Base-by-base conservation (phyloP, 2,113 vertebrate species). In the Alethe castanea region DNA sequence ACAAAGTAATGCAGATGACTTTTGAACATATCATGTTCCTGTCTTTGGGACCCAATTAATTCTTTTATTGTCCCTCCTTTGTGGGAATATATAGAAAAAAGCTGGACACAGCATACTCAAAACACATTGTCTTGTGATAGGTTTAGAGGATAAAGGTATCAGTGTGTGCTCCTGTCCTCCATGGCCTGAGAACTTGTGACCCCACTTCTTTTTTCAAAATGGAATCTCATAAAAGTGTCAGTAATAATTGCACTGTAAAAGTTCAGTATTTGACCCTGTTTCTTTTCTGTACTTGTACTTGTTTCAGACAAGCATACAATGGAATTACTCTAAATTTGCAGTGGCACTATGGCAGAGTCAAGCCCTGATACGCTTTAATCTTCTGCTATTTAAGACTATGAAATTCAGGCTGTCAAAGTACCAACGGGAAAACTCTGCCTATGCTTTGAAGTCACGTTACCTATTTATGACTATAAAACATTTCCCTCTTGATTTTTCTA, bases 321-420 rank as follows among this genome's bases (percentile, higher is more conserved):
- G 33, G 73, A 94, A 81, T 92, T 94, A 59, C 25, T 65, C 40
- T 71, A 81, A 89, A 95, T 95, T 85, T 95, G 77, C 78, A 91
- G 69, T 71, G 77, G 76, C 86, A 84, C 40, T 91, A 71, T 78
- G 88, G 69, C 70, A 95, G 83, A 96, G 91, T 95, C 86, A 96
- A 94, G 65, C 61, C 86, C 91, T 89, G 85, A 96, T 84, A 95
- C 72, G 86, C 92, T 86, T 95, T 96, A 94, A 97, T 95, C 94
- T 94, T 94, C 47, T 83, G 69, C 81, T 94, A n/a, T 95, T 97
- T 91, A 95, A 89, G 81, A 88, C 81, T 88, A 83, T 86, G 93
- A 96, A 96, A 95, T 96, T 94, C 95, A 95, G 91, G 45, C 97
- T 98, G 97, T 95, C 97, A 97, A 95, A 96, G 92, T 93, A 96